Base-by-base conservation (phyloP, 2,113 vertebrate species). In the Ochotona princeps region DNA sequence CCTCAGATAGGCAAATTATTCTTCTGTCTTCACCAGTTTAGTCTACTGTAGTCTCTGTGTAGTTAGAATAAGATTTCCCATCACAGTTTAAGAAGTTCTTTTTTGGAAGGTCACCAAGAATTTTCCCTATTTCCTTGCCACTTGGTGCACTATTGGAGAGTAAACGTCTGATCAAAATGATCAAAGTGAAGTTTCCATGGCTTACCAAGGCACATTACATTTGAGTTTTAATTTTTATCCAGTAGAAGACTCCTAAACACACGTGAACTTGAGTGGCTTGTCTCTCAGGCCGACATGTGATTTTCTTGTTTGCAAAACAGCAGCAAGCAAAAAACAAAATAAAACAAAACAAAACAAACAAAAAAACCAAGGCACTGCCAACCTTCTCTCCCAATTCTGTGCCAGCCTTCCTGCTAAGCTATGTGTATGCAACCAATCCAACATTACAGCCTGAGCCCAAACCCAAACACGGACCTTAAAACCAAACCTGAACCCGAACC, bases 401-500 rank as follows among this genome's bases (percentile, higher is more conserved):
- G 91, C 92, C 84, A 95, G 57, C 69, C 35, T 49, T 87, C 84
- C 92, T 85, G 84, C 93, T 93, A 84, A 90, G 87, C 69, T 82
- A 65, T 83, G 83, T 85, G 65, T 28, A 26, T 86, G 91, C 67
- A 83, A 84, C 81, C 60, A 57, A 91, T 87, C 87, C 90, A 95
- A 91, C 90, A 82, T 96, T 93, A 93, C 81, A 96, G 93, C 88
- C n/a, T n/a, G n/a, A n/a, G n/a, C n/a, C n/a, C n/a, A n/a, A n/a
- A n/a, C n/a, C n/a, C n/a, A n/a, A n/a, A n/a, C n/a, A n/a, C n/a
- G n/a, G n/a, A n/a, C n/a, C n/a, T n/a, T n/a, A n/a, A n/a, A n/a
- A n/a, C n/a, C n/a, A n/a, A n/a, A n/a, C n/a, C n/a, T n/a, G n/a
- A n/a, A n/a, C n/a, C n/a, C n/a, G n/a, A n/a, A n/a, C n/a, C n/a